Base-by-base conservation (phyloP, 2,113 vertebrate species). In the Podiceps cristatus region DNA sequence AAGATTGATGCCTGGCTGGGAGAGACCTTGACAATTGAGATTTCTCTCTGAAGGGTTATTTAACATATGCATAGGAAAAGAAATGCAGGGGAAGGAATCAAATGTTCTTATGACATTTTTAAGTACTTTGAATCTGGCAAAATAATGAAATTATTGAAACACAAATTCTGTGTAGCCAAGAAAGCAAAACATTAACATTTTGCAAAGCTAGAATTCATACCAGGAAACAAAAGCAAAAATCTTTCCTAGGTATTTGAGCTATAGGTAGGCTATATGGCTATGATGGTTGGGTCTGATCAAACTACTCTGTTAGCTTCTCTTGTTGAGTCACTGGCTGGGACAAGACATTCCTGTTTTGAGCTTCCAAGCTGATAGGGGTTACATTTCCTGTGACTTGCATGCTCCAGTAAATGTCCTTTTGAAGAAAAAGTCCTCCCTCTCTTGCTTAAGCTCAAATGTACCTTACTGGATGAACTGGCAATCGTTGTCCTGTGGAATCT, bases 11-110 rank as follows among this genome's bases (percentile, higher is more conserved):
- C 15, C 29, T 88, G 80, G 24, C 76, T 80, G 63, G 9, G 13
- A 97, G 50, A 96, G 23, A 37, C 84, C 82, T 69, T 84, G 77
- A 86, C 86, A 86, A 93, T 33, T 75, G 64, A 63, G 64, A 56
- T 96, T 91, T 94, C 80, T 83, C 77, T 95, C 58, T 79, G 73
- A 92, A 86, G 69, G 17, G 37, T 93, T 95, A 60, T 95, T 96
- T 93, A 92, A 93, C 47, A 27, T 83, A 58, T 16, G 33, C 58
- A 74, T 40, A 52, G 33, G 52, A 85, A 74, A 88, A 90, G 64
- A 89, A 90, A 89, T 66, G 45, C n/a, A 69, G 29, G 27, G 17
- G 17, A 95, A 87, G 49, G 58, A 91, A 90, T 44, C 40, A 79
- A 37, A 76, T 87, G 56, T 91, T 88, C 49, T 9, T 23, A 56